Evolutionary conservation across 1,140 invertebrate species (phyloP).

Genomic region (Coelopa frigida): DNA sequence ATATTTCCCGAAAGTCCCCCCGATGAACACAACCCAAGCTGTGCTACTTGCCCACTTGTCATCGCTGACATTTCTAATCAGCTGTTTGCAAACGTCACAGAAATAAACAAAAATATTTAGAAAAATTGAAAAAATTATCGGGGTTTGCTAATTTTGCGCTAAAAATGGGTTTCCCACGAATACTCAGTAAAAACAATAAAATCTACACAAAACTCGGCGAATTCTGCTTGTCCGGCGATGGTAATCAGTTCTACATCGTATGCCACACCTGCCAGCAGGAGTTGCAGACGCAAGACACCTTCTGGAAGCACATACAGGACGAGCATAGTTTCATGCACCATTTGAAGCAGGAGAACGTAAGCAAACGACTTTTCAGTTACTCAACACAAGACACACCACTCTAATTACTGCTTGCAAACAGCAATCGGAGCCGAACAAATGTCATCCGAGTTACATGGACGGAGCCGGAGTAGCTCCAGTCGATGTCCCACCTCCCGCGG

Average conservation of each 20-base stretch:
- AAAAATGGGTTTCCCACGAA: constrained; percentile 44
- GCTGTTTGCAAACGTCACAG: constrained; percentile 7
- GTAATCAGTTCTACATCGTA: constrained; percentile 33
- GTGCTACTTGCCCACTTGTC: too few relatives aligned
- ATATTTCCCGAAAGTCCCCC: too few relatives aligned
- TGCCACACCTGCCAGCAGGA: constrained; percentile 41
- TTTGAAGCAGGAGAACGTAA: too few relatives aligned
- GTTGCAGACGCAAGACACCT: constrained; percentile 38
- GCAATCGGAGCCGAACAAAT: too few relatives aligned
- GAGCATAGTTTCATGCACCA: constrained; percentile 41
- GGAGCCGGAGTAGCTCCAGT: constrained; percentile 5
- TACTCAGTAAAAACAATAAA: constrained; percentile 42
- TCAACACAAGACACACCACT: too few relatives aligned
- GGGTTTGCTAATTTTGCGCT: constrained; percentile 4
- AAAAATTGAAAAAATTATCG: constrained; percentile 4
- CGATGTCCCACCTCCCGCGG: too few relatives aligned
- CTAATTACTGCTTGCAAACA: too few relatives aligned
- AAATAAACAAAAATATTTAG: constrained; percentile 11
- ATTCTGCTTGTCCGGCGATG: constrained; percentile 37
- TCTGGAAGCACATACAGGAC: constrained; percentile 42
- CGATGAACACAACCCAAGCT: neutral
- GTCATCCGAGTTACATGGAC: constrained; percentile 17
- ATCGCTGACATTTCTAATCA: neutral
- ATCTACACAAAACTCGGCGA: constrained; percentile 41
- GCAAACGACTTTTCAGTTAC: too few relatives aligned